Percentiles rank a stretch among this genome's conserved stretches.
Evolutionary conservation across 2,113 vertebrate species (phyloP).

Genomic region (Fregetta grallaria): DNA sequence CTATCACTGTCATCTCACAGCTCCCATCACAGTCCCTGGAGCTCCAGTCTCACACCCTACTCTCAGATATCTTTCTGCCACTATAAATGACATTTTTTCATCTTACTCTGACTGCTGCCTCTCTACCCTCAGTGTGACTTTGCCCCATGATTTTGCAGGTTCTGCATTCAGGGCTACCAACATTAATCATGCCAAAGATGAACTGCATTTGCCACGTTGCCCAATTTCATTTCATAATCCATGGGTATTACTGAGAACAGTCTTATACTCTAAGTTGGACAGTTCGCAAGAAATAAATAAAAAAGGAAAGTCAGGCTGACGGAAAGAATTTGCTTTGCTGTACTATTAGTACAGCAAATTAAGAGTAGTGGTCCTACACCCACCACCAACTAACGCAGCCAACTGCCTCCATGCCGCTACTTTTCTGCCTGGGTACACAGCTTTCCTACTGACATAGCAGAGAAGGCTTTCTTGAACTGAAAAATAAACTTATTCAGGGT

Average conservation of each 20-base stretch:
- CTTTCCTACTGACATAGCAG: not conserved
- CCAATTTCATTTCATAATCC: not conserved
- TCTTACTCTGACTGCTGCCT: not conserved
- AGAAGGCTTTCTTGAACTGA: not conserved
- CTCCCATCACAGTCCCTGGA: not conserved
- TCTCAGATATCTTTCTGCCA: not conserved
- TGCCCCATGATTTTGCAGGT: not conserved
- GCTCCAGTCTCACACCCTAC: not conserved
- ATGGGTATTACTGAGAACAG: fast-evolving
- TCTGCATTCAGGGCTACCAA: not conserved
- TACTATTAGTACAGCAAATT: not conserved
- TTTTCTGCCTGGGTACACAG: not conserved
- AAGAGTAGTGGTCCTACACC: not conserved
- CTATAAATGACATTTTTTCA: not conserved
- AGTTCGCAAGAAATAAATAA: not conserved
- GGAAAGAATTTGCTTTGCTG: not conserved
- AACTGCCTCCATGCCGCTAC: fast-evolving
- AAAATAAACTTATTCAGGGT: not conserved
- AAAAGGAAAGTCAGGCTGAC: not conserved
- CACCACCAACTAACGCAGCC: not conserved
- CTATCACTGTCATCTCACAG: not conserved
- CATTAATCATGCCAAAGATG: not conserved
- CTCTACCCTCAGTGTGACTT: not conserved
- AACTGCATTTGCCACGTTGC: not conserved
- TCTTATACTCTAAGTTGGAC: not conserved